phyloP scores from a whole-genome alignment of 2,888 invertebrate genomes.

The Hydrotaea diabolus region DNA sequence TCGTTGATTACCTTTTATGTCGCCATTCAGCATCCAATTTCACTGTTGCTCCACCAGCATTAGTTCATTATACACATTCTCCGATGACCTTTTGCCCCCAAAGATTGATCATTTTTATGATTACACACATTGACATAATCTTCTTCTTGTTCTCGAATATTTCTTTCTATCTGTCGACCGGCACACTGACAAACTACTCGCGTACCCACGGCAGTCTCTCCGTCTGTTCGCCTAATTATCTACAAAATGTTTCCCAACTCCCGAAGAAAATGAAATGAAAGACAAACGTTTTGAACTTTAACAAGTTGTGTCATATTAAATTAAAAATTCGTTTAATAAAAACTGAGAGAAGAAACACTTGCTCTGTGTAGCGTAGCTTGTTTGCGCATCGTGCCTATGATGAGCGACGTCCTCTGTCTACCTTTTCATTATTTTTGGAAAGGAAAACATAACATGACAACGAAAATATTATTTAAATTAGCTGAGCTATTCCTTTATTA shows the following conservation, averaged over 20 bases:
- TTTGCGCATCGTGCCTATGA: constrained; percentile 17
- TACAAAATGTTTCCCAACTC: constrained; percentile 26
- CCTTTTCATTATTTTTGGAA: constrained; percentile 32
- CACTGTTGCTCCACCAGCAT: too few species aligned
- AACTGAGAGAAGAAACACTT: constrained; percentile 25
- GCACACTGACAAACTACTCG: not conserved
- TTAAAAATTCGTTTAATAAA: constrained; percentile 66
- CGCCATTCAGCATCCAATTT: not conserved
- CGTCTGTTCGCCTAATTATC: constrained; percentile 17
- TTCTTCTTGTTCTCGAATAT: not conserved
- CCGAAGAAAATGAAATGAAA: not conserved
- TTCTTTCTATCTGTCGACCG: not conserved
- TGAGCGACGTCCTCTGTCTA: constrained; percentile 22
- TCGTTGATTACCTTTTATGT: not conserved
- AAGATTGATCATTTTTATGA: constrained; percentile 30
- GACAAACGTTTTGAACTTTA: constrained; percentile 35
- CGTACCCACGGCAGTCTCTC: too few species aligned
- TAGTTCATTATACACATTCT: not conserved
- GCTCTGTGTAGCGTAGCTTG: not conserved
- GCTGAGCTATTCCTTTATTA: constrained; percentile 50
- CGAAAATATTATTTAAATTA: constrained; percentile 64
- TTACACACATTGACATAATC: constrained; percentile 28
- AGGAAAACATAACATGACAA: constrained; percentile 36
- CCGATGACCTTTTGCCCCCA: not conserved
- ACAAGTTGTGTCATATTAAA: constrained; percentile 61